Conservation (phyloP, 2,797 vertebrate species). For the Brachyrhaphis roseni region DNA sequence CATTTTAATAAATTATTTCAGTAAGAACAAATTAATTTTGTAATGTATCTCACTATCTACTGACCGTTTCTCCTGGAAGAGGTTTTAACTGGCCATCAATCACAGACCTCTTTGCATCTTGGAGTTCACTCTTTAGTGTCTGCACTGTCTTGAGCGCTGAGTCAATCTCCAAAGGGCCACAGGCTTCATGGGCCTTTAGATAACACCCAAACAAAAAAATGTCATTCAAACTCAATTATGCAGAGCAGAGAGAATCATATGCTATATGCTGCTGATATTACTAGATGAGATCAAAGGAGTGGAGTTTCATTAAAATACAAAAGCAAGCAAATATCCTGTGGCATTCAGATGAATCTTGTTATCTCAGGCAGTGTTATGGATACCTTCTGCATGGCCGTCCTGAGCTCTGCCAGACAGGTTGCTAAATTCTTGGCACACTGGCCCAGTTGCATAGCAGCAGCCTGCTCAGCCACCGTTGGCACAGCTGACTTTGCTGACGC, state of each 20-base stretch:
- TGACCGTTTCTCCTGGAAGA: constrained; percentile 95
- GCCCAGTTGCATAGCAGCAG: constrained; percentile 97
- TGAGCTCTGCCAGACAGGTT: constrained; percentile 94
- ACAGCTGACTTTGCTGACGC: constrained; percentile 95
- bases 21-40: background rate
- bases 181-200: constrained; percentile 94
- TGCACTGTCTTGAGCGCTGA: constrained; percentile 94
- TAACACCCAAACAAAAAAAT: constrained; percentile 10
- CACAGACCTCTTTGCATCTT: constrained; percentile 97
- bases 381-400: constrained; percentile 96
- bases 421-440: constrained; percentile 98
- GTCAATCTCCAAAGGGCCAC: constrained; percentile 97
- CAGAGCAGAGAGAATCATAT: background rate
- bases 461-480: constrained; percentile 95
- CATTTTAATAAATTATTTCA: background rate
- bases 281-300: constrained; percentile 22
- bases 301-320: constrained; percentile 9
- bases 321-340: constrained; percentile 13
- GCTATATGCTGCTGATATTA: constrained; percentile 8
- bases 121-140: constrained; percentile 92
- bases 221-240: constrained; percentile 25
- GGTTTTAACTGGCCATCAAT: constrained; percentile 92
- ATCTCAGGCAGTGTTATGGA: constrained; percentile 22
- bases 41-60: constrained; percentile 33
- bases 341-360: constrained; percentile 17